These are phyloP conservation scores for Pachymerium ferrugineum DNA, from an alignment of 2,888 invertebrate species.

Conservation along the genomic window DNA sequence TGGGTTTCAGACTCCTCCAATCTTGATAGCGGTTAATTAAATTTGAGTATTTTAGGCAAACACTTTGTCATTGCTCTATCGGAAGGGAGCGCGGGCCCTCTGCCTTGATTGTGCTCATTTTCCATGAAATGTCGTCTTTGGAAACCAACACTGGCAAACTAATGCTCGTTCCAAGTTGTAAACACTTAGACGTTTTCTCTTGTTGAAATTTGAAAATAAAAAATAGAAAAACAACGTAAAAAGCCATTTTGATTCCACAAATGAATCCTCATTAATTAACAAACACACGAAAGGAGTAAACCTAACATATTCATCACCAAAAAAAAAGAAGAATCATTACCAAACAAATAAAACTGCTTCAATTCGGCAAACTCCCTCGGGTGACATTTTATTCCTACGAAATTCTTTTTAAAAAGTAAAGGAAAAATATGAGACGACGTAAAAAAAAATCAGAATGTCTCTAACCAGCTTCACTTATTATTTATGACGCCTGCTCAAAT, in stretches of 20 bases:
- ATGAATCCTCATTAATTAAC: not conserved
- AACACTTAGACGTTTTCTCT: not conserved
- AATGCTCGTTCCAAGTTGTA: slow-evolving; percentile 7
- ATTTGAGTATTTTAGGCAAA: slow-evolving; percentile 11
- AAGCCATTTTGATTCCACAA: not conserved
- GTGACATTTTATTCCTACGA: too few species aligned
- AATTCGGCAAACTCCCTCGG: too few species aligned
- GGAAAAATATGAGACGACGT: not conserved
- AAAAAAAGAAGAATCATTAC: not conserved
- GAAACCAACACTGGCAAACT: slow-evolving; percentile 25
- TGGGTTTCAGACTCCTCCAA: not conserved
- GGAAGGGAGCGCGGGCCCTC: not conserved
- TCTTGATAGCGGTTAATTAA: slow-evolving; percentile 21
- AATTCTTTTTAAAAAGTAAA: not conserved
- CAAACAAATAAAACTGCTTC: not conserved
- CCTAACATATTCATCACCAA: not conserved
- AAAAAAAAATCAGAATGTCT: not conserved
- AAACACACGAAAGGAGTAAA: not conserved
- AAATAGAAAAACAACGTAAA: not conserved
- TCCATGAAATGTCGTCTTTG: slow-evolving; percentile 12
- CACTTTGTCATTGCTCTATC: slow-evolving; percentile 1
- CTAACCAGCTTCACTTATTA: not conserved
- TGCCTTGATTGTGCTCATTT: slow-evolving; percentile 15
- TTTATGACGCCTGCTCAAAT: not conserved
- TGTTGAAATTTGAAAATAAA: not conserved